These are phyloP conservation scores for Steatocranus sp. DNA, from an alignment of 2,797 vertebrate species.

Conservation along the genomic window DNA sequence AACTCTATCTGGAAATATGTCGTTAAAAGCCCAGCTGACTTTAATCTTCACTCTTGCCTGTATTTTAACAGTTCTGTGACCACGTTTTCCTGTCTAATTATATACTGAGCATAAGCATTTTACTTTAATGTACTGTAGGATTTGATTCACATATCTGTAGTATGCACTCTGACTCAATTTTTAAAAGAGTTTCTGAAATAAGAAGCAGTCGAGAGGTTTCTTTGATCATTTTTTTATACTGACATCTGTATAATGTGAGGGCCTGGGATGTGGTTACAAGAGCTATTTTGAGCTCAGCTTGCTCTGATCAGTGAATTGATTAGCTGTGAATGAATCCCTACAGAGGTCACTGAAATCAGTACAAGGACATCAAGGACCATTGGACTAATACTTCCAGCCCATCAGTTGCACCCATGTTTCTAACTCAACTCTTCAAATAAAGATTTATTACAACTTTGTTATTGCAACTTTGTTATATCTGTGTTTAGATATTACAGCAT, in stretches of 20 bases:
- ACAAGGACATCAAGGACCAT: constrained; percentile 7
- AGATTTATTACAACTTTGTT: background rate
- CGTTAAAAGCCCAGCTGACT: background rate
- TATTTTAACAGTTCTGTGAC: background rate
- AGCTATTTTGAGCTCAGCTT: constrained; percentile 30
- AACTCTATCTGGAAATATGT: background rate
- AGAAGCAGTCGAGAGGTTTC: background rate
- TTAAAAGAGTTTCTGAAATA: background rate
- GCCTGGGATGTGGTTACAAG: background rate
- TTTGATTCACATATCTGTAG: background rate
- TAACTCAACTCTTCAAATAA: background rate
- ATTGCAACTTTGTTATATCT: background rate
- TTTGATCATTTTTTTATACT: constrained; percentile 4
- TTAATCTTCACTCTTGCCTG: background rate
- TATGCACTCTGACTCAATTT: background rate
- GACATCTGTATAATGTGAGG: background rate
- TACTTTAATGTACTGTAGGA: background rate
- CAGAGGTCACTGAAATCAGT: constrained; percentile 42
- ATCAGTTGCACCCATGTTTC: background rate
- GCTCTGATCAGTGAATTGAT: constrained; percentile 44
- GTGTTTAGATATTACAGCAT: background rate
- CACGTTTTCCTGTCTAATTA: background rate
- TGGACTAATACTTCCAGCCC: background rate
- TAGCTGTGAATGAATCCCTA: constrained; percentile 26
- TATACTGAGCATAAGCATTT: background rate